Conservation (phyloP, 2,797 vertebrate genomes). For the Discoglossus pictus region DNA sequence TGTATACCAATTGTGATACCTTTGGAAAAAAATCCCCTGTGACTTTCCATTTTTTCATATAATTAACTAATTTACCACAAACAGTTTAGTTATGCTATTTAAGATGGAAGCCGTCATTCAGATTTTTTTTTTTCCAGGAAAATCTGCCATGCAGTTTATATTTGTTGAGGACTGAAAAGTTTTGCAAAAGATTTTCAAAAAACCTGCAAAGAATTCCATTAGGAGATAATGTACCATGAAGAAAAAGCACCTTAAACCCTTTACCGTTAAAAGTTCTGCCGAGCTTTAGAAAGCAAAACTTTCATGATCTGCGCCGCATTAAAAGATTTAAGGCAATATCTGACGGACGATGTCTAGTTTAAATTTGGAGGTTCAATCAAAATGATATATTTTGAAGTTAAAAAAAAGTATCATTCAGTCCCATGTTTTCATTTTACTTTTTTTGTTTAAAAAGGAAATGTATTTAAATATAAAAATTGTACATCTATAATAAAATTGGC, state of each 20-base stretch:
- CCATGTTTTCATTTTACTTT: no score
- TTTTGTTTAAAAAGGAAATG: no score
- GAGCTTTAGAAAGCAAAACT: constrained; percentile 34
- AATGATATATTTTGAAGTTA: neutral
- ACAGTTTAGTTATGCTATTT: neutral
- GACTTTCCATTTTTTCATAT: no score
- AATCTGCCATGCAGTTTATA: constrained; percentile 20
- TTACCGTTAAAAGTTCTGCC: constrained; percentile 39
- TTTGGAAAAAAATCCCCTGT: no score
- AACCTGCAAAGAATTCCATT: constrained; percentile 39
- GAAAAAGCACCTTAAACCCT: constrained; percentile 44
- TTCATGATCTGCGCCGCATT: constrained; percentile 40
- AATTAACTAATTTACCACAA: constrained; percentile 2
- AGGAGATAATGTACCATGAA: constrained; percentile 46
- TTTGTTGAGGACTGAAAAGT: constrained; percentile 41
- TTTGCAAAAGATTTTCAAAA: constrained; percentile 34
- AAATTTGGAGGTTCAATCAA: constrained; percentile 27
- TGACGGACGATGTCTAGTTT: constrained; percentile 13
- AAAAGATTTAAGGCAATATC: constrained; percentile 35
- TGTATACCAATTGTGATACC: no score
- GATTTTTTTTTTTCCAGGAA: neutral
- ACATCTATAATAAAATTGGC: no score
- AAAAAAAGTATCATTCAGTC: no score
- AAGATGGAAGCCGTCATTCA: neutral
- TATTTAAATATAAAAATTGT: no score